A percentile compares a stretch with the other conserved stretches of the same genome.
phyloP scores from a whole-genome alignment of 1,140 invertebrate species.

The Drosophila orosa region DNA sequence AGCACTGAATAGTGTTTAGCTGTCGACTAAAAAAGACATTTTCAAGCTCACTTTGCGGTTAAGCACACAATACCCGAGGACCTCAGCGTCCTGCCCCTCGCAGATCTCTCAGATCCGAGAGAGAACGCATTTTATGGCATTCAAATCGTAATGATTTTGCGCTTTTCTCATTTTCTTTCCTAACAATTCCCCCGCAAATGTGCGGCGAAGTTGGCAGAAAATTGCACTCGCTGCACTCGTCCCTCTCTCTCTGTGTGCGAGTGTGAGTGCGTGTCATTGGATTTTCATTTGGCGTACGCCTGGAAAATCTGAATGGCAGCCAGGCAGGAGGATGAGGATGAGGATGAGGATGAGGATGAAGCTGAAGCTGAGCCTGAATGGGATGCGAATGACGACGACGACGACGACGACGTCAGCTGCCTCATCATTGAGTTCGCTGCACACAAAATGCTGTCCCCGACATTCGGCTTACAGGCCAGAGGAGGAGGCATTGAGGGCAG shows the following conservation, averaged over 20 bases:
- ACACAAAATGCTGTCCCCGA: conserved; percentile 15
- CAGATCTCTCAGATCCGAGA: conserved; percentile 27
- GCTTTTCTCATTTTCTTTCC: conserved; percentile 59
- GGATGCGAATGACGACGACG: not conserved
- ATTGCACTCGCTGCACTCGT: conserved; percentile 45
- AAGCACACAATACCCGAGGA: conserved; percentile 36
- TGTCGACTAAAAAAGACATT: conserved; percentile 55
- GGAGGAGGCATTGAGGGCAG: too few species aligned
- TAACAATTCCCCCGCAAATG: conserved; percentile 60
- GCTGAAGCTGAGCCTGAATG: not conserved
- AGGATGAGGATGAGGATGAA: not conserved
- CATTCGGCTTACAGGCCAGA: not conserved
- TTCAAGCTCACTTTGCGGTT: conserved; percentile 43
- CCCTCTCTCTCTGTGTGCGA: conserved; percentile 7
- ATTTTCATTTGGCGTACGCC: conserved; percentile 44
- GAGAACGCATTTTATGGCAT: conserved; percentile 65
- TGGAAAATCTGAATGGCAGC: conserved; percentile 38
- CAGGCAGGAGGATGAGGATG: not conserved
- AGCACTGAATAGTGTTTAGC: conserved; percentile 46
- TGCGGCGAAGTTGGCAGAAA: conserved; percentile 57
- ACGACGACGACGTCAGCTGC: conserved; percentile 18
- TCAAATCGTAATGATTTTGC: conserved; percentile 71
- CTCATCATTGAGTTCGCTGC: conserved; percentile 32
- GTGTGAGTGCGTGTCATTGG: conserved; percentile 46
- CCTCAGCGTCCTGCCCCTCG: not conserved